Percentiles rank a stretch among this genome's conserved stretches.
Conservation (phyloP, 1,140 invertebrate species). For the Penaeus japonicus region DNA sequence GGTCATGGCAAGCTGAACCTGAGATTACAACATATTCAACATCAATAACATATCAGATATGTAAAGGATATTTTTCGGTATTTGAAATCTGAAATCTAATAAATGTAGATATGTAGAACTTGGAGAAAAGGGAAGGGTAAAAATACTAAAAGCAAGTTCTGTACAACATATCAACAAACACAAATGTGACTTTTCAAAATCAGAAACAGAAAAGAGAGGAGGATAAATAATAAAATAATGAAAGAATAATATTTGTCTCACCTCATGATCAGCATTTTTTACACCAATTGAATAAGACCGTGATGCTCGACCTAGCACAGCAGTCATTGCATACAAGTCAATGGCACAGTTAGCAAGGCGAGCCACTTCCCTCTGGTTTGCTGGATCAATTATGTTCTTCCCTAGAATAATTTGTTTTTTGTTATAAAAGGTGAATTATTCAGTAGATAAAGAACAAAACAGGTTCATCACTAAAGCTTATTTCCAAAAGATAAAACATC, state of each 20-base stretch:
- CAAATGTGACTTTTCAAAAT: background rate
- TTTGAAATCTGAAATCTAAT: background rate
- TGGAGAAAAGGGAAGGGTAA: background rate
- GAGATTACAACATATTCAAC: background rate
- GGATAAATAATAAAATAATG: background rate
- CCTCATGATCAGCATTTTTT: constrained; percentile 54
- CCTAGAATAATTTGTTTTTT: constrained; percentile 71
- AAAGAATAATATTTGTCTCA: background rate
- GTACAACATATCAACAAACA: too few relatives aligned
- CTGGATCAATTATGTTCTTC: constrained; percentile 66
- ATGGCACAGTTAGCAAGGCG: constrained; percentile 78
- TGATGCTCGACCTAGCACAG: constrained; percentile 82
- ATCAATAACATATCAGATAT: background rate
- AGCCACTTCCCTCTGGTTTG: constrained; percentile 82
- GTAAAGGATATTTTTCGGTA: background rate
- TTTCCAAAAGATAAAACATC: too few relatives aligned
- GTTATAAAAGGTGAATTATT: constrained; percentile 76
- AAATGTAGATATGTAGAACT: background rate
- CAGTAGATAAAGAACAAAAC: too few relatives aligned
- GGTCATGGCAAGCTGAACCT: constrained; percentile 41
- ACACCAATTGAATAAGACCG: constrained; percentile 72
- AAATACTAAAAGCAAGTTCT: too few relatives aligned
- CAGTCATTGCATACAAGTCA: constrained; percentile 80
- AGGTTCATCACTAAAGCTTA: too few relatives aligned
- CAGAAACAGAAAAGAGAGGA: too few relatives aligned